These are phyloP conservation scores for Petrocephalus zakoni DNA, from an alignment of 2,113 vertebrate species.

Conservation along the genomic window DNA sequence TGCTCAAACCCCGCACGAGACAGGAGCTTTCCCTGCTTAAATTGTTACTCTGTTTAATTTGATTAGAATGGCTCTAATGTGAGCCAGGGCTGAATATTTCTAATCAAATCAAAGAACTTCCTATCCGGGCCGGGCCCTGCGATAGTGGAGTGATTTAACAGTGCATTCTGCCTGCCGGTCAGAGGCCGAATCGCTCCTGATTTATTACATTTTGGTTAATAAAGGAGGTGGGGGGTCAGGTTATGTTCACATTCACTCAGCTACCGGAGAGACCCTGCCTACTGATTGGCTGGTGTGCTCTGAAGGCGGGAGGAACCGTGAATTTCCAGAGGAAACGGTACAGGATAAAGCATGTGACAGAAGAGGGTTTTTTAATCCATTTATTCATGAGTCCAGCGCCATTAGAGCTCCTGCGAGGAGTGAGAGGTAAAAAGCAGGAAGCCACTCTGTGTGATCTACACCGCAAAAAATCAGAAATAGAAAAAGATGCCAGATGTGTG, in stretches of 20 bases:
- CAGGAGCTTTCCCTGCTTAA: background rate
- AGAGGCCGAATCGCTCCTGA: conserved; percentile 7
- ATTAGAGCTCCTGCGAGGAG: background rate
- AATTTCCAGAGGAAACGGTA: background rate
- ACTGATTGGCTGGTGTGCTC: background rate
- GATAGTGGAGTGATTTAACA: conserved; percentile 4
- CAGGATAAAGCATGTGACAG: background rate
- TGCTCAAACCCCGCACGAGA: background rate
- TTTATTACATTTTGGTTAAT: conserved; percentile 26
- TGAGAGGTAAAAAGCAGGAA: background rate
- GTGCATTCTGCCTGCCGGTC: background rate
- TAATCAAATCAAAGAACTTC: conserved; percentile 31
- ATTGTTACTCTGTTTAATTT: conserved; percentile 26
- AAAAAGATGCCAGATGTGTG: background rate
- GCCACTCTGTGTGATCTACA: background rate
- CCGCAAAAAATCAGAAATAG: background rate
- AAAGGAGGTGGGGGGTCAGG: background rate
- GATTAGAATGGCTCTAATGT: conserved; percentile 28
- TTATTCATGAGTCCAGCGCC: background rate
- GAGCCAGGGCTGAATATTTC: conserved; percentile 18
- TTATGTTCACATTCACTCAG: background rate
- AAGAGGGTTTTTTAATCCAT: background rate
- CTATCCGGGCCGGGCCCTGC: background rate
- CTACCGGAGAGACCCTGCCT: background rate
- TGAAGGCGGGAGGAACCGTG: background rate